Percentiles rank a stretch among this genome's conserved stretches.
These are phyloP conservation scores for Meriones psammophilus DNA, from an alignment of 2,797 vertebrate species.

Conservation along the genomic window DNA sequence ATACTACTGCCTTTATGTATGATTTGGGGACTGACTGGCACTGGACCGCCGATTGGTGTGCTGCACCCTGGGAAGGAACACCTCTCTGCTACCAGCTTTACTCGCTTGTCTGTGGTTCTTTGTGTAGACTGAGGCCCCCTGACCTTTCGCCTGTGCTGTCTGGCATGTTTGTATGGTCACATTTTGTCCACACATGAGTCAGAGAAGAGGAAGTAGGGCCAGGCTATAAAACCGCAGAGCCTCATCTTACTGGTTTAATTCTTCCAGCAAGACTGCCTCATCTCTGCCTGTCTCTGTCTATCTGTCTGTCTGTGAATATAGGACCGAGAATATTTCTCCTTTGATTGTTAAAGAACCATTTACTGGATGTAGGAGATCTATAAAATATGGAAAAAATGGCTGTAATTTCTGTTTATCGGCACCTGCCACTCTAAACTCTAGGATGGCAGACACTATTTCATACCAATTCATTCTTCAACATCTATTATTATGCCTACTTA, in stretches of 20 bases:
- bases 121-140: too few relatives aligned
- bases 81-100: neutral
- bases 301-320: neutral
- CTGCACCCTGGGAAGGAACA: neutral
- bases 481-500: neutral
- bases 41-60: too few relatives aligned
- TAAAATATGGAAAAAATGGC: neutral
- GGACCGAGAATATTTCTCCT: neutral
- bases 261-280: neutral
- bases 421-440: neutral
- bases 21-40: neutral
- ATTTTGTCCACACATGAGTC: neutral
- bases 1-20: neutral
- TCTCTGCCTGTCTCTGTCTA: neutral
- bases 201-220: neutral
- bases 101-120: too few relatives aligned
- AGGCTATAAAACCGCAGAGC: neutral
- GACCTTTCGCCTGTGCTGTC: neutral
- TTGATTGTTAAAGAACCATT: neutral
- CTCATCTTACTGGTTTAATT: neutral
- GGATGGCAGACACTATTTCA: neutral
- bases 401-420: neutral
- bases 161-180: neutral
- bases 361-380: neutral
- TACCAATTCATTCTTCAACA: neutral